A percentile compares a stretch with the other conserved stretches of the same genome.
Conservation (phyloP, 2,113 vertebrate genomes). For the Gallinago paraguaiae region DNA sequence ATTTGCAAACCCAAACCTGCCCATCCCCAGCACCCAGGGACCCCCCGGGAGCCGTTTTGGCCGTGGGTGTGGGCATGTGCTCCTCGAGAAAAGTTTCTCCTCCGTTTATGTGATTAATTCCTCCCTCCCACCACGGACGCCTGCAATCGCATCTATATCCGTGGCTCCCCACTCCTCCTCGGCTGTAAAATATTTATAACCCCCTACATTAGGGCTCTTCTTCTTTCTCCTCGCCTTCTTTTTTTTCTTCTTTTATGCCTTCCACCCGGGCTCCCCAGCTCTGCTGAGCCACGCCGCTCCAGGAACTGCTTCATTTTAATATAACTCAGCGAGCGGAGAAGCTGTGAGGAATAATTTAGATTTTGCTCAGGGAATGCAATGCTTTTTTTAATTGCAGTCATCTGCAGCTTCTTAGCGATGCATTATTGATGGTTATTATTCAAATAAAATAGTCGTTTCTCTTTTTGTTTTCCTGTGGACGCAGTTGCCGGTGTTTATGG, state of each 20-base stretch:
- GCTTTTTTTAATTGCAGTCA: slow-evolving; percentile 78
- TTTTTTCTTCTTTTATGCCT: neutral
- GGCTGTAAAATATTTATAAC: slow-evolving; percentile 61
- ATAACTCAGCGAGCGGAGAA: slow-evolving; percentile 33
- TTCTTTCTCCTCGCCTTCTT: neutral
- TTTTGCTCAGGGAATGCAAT: slow-evolving; percentile 62
- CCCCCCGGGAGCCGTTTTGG: neutral
- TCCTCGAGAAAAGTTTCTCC: neutral
- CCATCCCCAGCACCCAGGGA: neutral
- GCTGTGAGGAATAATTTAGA: slow-evolving; percentile 68
- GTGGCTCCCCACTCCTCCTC: slow-evolving; percentile 55
- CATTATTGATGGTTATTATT: slow-evolving; percentile 73
- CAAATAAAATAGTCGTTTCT: slow-evolving; percentile 24
- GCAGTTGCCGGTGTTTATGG: neutral
- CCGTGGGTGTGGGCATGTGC: neutral
- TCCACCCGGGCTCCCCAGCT: neutral
- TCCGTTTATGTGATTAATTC: slow-evolving; percentile 46
- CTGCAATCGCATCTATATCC: slow-evolving; percentile 29
- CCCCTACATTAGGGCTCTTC: slow-evolving; percentile 5
- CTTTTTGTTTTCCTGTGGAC: neutral
- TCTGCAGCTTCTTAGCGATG: slow-evolving; percentile 63
- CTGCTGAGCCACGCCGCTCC: neutral
- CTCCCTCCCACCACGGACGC: slow-evolving; percentile 45
- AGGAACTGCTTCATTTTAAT: slow-evolving; percentile 47
- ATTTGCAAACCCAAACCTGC: neutral